Evolutionary conservation across 2,797 vertebrate genomes (phyloP).

Genomic region (Fratercula arctica): DNA sequence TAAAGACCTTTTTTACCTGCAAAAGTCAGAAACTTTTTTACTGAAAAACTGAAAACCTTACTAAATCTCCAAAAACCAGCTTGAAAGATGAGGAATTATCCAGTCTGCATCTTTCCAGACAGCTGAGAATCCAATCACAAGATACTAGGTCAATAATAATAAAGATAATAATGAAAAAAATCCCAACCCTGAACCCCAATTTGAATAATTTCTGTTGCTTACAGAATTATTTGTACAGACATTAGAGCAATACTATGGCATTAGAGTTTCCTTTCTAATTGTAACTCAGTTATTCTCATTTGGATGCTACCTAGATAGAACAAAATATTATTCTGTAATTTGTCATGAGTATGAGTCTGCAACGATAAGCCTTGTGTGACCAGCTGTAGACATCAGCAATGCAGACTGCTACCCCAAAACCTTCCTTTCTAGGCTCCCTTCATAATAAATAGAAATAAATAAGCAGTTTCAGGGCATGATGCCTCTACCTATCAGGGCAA

Average conservation of each 20-base stretch:
- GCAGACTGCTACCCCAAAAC: background rate
- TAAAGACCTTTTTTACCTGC: background rate
- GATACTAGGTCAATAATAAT: background rate
- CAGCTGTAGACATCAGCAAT: background rate
- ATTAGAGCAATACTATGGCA: background rate
- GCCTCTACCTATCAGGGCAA: background rate
- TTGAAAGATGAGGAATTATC: background rate
- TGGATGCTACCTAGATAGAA: background rate
- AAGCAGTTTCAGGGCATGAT: background rate
- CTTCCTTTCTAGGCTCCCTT: background rate
- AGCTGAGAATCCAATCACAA: background rate
- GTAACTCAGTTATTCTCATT: background rate
- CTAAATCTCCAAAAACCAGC: background rate
- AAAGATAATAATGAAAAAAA: background rate
- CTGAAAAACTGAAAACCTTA: background rate
- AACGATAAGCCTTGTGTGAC: background rate
- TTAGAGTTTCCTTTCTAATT: background rate
- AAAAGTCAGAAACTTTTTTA: background rate
- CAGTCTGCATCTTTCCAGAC: background rate
- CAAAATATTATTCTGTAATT: background rate
- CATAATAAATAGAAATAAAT: background rate
- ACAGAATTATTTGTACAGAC: background rate
- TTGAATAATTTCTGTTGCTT: background rate
- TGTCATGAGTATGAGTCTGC: background rate
- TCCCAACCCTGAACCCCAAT: rapidly evolving